Percentiles rank a stretch among this genome's conserved stretches.
Evolutionary conservation across 2,113 vertebrate genomes (phyloP).

Genomic region (Cyrtonyx montezumae): DNA sequence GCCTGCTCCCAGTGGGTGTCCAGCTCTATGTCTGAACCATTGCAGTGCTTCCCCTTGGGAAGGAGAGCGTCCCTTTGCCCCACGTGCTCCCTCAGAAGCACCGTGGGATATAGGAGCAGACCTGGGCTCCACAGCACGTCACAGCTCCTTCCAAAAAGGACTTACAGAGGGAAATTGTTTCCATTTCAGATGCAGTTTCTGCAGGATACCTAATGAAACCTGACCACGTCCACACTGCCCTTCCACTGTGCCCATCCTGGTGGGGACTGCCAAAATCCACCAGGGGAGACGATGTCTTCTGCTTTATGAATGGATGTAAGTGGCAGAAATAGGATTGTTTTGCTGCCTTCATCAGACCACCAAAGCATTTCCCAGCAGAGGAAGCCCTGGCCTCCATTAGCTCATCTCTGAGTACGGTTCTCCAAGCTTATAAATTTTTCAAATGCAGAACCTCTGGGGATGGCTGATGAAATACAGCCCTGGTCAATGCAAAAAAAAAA

Average conservation of each 20-base stretch:
- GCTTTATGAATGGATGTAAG: background rate
- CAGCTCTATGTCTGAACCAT: background rate
- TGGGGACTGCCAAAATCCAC: background rate
- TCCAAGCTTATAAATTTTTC: constrained; percentile 54
- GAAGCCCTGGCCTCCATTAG: constrained; percentile 50
- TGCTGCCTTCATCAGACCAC: constrained; percentile 39
- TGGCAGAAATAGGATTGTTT: background rate
- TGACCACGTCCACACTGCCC: fast-evolving
- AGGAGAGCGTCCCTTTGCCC: background rate
- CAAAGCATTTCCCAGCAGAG: constrained; percentile 53
- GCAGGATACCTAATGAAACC: background rate
- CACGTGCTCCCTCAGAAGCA: fast-evolving
- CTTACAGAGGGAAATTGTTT: background rate
- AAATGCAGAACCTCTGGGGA: constrained; percentile 30
- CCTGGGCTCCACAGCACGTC: background rate
- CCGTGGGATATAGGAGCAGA: fast-evolving
- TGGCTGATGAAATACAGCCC: constrained; percentile 6
- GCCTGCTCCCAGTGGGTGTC: background rate
- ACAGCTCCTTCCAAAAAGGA: background rate
- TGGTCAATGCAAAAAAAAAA: background rate
- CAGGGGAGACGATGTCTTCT: background rate
- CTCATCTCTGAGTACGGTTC: constrained; percentile 11
- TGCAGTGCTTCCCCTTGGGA: background rate
- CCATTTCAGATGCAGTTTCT: background rate
- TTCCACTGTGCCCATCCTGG: background rate